Evolutionary conservation across 2,888 invertebrate species (phyloP).

Genomic region (Aphodius granarius): DNA sequence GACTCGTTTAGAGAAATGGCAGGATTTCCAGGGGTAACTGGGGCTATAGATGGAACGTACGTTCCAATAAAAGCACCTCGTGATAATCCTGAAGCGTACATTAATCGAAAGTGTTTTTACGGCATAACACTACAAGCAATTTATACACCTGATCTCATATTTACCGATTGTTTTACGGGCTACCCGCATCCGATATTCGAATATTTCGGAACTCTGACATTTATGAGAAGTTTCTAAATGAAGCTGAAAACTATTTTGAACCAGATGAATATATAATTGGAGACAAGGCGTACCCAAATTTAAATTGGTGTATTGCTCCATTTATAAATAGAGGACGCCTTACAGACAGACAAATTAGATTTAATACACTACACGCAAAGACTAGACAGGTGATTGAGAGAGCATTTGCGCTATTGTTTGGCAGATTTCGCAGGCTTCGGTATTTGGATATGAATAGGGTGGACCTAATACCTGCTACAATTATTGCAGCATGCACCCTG

Average conservation of each 20-base stretch:
- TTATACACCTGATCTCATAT: conserved; percentile 13
- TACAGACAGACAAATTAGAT: neutral
- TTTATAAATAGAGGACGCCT: neutral
- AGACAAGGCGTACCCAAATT: neutral
- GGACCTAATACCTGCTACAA: neutral
- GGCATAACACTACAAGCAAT: conserved; percentile 36
- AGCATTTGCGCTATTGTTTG: neutral
- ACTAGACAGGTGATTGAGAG: neutral
- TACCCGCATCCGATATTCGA: neutral
- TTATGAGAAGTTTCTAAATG: neutral
- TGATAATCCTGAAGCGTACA: conserved; percentile 32
- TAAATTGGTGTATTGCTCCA: neutral
- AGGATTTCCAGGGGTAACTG: conserved; percentile 28
- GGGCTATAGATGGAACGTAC: conserved; percentile 24
- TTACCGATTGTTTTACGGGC: neutral
- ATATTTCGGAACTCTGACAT: neutral
- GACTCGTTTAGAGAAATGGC: conserved; percentile 25
- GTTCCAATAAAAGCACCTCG: conserved; percentile 36
- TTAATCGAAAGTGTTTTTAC: conserved; percentile 35
- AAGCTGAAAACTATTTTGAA: neutral
- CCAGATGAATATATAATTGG: neutral
- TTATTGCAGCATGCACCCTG: neutral
- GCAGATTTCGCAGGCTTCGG: neutral
- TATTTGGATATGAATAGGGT: neutral
- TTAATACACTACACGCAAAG: neutral